Evolutionary conservation across 2,797 vertebrate species (phyloP).

Genomic region (Melanotaenia parkinsoni): DNA sequence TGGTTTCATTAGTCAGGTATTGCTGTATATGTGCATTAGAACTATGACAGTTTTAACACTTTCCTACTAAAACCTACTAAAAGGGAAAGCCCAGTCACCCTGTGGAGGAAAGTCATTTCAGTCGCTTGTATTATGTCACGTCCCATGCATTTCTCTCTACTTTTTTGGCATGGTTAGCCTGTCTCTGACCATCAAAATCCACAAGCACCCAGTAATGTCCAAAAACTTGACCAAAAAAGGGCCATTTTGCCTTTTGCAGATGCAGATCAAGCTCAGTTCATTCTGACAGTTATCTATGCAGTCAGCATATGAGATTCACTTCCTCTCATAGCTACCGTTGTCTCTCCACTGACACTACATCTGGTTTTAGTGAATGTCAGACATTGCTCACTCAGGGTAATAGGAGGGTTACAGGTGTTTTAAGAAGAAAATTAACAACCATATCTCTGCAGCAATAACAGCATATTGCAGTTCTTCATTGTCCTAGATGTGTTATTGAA

Average conservation of each 20-base stretch:
- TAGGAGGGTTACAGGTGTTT: conserved; percentile 39
- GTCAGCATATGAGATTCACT: conserved; percentile 65
- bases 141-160: neutral
- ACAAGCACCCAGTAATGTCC: neutral
- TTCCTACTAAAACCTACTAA: too few relatives aligned
- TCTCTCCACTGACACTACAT: conserved; percentile 60
- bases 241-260: conserved; percentile 71
- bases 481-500: conserved; percentile 2
- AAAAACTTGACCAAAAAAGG: conserved; percentile 3
- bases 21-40: too few relatives aligned
- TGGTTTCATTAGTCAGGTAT: too few relatives aligned
- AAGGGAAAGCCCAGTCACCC: too few relatives aligned
- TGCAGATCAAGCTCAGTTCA: conserved; percentile 56
- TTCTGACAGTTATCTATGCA: conserved; percentile 63
- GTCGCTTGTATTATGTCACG: neutral
- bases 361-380: conserved; percentile 75
- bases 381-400: conserved; percentile 45
- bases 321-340: conserved; percentile 56
- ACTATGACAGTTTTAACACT: too few relatives aligned
- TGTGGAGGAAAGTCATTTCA: too few relatives aligned
- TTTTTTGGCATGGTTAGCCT: neutral
- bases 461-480: conserved; percentile 21
- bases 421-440: conserved; percentile 14
- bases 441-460: conserved; percentile 5
- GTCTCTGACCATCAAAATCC: neutral